Conservation (phyloP, 2,888 invertebrate genomes). For the Odontocerum albicorne region DNA sequence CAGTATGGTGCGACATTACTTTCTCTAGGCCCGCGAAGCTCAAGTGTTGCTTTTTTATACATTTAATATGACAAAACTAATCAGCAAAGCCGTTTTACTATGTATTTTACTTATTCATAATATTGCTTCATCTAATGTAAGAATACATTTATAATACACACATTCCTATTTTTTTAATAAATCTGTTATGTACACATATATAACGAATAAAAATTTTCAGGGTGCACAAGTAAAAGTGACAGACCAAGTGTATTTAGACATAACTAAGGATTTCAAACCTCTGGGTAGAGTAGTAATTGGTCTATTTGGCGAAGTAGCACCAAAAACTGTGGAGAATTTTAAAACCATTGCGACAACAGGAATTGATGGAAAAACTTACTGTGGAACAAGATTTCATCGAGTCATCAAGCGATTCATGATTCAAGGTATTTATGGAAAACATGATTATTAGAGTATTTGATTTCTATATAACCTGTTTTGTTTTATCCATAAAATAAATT, state of each 20-base stretch:
- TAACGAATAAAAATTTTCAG: conserved; percentile 42
- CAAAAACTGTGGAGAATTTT: conserved; percentile 87
- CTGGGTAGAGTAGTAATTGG: conserved; percentile 82
- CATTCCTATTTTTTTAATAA: too few species aligned
- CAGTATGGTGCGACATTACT: too few species aligned
- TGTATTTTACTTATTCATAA: too few species aligned
- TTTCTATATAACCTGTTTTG: background rate
- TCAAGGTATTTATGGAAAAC: too few species aligned
- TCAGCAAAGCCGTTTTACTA: too few species aligned
- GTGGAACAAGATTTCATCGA: conserved; percentile 79
- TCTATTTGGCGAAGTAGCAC: conserved; percentile 84
- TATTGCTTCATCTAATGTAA: too few species aligned
- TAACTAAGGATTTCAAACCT: conserved; percentile 70
- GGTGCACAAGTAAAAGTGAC: conserved; percentile 70
- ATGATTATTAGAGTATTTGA: background rate
- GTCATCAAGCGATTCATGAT: conserved; percentile 90
- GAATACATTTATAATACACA: too few species aligned
- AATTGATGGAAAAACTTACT: conserved; percentile 74
- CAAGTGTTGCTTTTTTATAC: too few species aligned
- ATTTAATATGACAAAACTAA: too few species aligned
- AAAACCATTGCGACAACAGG: conserved; percentile 76
- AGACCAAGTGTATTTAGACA: conserved; percentile 80
- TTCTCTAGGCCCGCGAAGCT: too few species aligned
- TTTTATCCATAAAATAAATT: background rate
- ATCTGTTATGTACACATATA: too few species aligned